Evolutionary conservation across 92 coral and sea anemone species (phyloP), one percentile per base, ranked within the genome.

Genomic region (Paramuricea clavata): DNA sequence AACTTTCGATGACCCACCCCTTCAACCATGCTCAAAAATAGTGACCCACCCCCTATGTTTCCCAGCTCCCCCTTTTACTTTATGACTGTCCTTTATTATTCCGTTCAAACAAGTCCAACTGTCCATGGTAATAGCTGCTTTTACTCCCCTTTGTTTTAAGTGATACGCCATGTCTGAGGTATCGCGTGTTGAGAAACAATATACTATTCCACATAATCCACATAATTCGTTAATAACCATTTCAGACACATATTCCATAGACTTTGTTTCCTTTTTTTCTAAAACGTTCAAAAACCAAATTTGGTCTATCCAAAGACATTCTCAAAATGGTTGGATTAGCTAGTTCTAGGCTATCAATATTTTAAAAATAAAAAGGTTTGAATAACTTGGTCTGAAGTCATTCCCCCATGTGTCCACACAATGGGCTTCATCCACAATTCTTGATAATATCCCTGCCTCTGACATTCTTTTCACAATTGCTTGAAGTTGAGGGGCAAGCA

Each of bases 101-200:
- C n/a, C 31, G 5, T 61, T 2, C 21, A 61, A 5, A 23, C 16
- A 61, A 10, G 17, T 61, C 69, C 32, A 61, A 5, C 9, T 27
- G 1, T 6, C 15, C 54, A 47, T 47, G 54, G 13, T 10, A 47
- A 15, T 6, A 47, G 7, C 10, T 47, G 69, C 69, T 5, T 61
- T 61, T 31, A 61, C 17, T 31, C 84, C 89, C 21, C 27, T 50
- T 32, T 75, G 54, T 82, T 85, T 76, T 12, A 85, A 28, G 10
- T 56, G 56, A 19, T 62, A 85, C 12, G 85, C 85, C 68, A 85
- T 57, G 34, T 85, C 89, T 23, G 75, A 36, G 75, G 89, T 72
- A 82, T 83, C 83, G 3, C 47, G 52, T 16, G 42, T 50, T 50
- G 52, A 33, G 11, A 57, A 33, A 57, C 87, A 83, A 43, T 83